Evolutionary conservation across 2,797 vertebrate species (phyloP), one percentile per base, ranked within the genome.

Genomic region (Artibeus jamaicensis): DNA sequence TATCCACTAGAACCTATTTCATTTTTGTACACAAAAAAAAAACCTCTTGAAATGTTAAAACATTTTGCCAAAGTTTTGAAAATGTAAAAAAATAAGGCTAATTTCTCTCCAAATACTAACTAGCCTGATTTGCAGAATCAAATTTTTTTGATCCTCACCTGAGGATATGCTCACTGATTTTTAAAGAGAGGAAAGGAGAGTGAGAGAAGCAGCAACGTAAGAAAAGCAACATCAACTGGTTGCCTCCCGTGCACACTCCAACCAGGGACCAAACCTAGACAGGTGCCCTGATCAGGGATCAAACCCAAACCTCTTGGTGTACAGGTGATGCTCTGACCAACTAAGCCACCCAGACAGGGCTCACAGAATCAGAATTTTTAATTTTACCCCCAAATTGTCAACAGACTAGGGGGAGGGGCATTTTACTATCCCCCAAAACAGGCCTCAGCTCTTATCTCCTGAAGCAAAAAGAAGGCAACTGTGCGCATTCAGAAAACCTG

Each of bases 101-200:
- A 86, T 46, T 97, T 91, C 32, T 62, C 62, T 46, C 44, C n/a
- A 82, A 68, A 88, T 70, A 82, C 26, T 93, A 96, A 89, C 42
- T 90, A 92, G 78, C 9, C 4, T 73, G 18, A 39, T 87, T 77
- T 34, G 73, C 62, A 81, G 39, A 29, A 29, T 29, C 29, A n/a
- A n/a, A n/a, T 59, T 57, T 55, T 11, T 29, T 29, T 29, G 29
- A 29, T 59, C 26, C 57, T 29, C 26, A 29, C 57, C 57, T 59
- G 57, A 59, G 57, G 57, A 29, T 14, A 29, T 12, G 26, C 29
- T 59, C 11, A 29, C 9, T 59, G 57, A 19, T 12, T 59, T 59
- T 59, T 59, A 29, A 5, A 59, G 57, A 59, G 24, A 12, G 26
- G 57, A 10, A 29, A 59, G 9, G 9, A 26, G 9, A 11, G 55